Percentiles rank a stretch among this genome's conserved stretches.
phyloP scores from a whole-genome alignment of 2,888 invertebrate genomes.

The Celastrina argiolus region DNA sequence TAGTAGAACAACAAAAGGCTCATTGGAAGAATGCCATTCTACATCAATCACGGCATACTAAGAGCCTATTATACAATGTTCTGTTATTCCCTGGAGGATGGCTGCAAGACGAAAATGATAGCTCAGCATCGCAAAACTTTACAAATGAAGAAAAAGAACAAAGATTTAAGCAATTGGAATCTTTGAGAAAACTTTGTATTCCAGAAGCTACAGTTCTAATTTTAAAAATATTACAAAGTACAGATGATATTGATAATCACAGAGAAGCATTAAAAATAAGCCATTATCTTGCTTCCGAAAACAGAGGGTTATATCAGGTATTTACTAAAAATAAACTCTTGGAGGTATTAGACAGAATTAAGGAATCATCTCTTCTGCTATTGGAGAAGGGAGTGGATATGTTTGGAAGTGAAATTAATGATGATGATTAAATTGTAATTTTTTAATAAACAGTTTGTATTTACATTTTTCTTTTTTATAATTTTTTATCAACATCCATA shows the following conservation, averaged over 20 bases:
- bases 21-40: constrained; percentile 84
- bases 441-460: constrained; percentile 51
- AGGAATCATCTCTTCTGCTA: constrained; percentile 86
- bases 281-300: constrained; percentile 88
- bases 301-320: constrained; percentile 87
- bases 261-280: constrained; percentile 83
- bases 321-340: constrained; percentile 86
- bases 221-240: constrained; percentile 86
- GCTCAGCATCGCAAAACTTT: constrained; percentile 64
- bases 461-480: constrained; percentile 37
- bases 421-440: constrained; percentile 43
- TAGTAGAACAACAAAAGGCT: constrained; percentile 86
- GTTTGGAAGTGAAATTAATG: constrained; percentile 82
- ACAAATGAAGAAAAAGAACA: constrained; percentile 67
- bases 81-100: constrained; percentile 94
- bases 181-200: constrained; percentile 87
- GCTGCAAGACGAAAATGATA: constrained; percentile 84
- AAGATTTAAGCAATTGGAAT: constrained; percentile 83
- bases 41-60: constrained; percentile 86
- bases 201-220: constrained; percentile 89
- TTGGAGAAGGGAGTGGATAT: constrained; percentile 89
- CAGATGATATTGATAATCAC: constrained; percentile 86
- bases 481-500: constrained; percentile 25
- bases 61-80: constrained; percentile 89
- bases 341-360: constrained; percentile 85